Evolutionary conservation across 2,797 vertebrate species (phyloP).

Genomic region (Brachyrhaphis roseni): DNA sequence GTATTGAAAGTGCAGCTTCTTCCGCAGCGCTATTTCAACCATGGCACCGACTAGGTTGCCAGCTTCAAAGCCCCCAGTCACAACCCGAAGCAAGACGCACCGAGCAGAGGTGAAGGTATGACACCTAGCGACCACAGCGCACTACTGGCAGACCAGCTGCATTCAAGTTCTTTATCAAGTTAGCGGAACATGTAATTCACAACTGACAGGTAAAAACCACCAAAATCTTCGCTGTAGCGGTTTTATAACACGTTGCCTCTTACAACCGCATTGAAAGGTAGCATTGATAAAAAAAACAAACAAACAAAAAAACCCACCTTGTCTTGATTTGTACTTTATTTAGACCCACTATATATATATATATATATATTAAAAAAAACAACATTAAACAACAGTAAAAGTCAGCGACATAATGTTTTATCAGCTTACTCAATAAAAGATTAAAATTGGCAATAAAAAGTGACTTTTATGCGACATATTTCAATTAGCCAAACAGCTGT

Average conservation of each 20-base stretch:
- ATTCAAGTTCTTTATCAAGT: neutral
- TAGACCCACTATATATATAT: neutral
- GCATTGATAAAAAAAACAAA: neutral
- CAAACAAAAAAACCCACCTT: neutral
- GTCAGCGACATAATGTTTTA: neutral
- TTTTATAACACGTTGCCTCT: neutral
- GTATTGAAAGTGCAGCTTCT: neutral
- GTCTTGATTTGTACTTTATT: neutral
- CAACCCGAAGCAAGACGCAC: neutral
- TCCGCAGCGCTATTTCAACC: neutral
- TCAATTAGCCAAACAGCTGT: neutral
- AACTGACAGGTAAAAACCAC: neutral
- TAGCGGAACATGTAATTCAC: neutral
- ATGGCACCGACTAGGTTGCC: neutral
- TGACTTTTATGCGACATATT: neutral
- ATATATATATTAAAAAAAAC: neutral
- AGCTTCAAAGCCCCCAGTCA: neutral
- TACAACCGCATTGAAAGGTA: neutral
- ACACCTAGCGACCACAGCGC: constrained; percentile 55
- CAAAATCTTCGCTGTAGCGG: neutral
- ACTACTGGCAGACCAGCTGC: neutral
- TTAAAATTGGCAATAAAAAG: neutral
- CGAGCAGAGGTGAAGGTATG: constrained; percentile 48
- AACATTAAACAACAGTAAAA: neutral
- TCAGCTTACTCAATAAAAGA: neutral